Base-by-base conservation (phyloP, 1,140 invertebrate genomes). In the Drosophila obscura region DNA sequence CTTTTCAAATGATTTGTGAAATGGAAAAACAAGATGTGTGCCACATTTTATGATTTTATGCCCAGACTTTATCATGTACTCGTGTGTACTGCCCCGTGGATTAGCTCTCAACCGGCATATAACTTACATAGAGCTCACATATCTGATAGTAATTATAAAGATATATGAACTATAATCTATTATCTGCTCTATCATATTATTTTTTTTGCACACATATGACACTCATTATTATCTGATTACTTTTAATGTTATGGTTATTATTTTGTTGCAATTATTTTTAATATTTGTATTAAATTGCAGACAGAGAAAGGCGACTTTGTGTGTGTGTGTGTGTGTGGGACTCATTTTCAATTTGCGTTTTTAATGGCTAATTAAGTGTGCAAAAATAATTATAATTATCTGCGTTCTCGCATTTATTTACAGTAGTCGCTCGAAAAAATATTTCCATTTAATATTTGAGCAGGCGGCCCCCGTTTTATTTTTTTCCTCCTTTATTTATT, bases 331-430 rank as follows among this genome's bases (percentile, higher is more conserved):
- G 4, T 15, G 49, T 13, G 26, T 15, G 65, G n/a, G 43, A 48
- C 22, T 43, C 72, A 79, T 73, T 87, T 87, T 87, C 82, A 83
- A 87, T 87, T 88, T 80, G 65, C 71, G 62, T 88, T 88, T 80
- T 88, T 88, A 88, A 88, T 88, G 83, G 69, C 83, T 88, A 88
- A 88, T 88, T 88, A 88, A 88, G 83, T 88, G 83, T 89, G 80
- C 83, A 66, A 80, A 79, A 85, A 85, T 87, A 85, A 85, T 87
- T 87, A 88, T 88, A 79, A 88, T 88, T 88, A 88, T 88, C 76
- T 88, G 48, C 48, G 3, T 11, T 35, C 31, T 39, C 44, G 61
- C 60, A 73, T 66, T 77, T 75, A 68, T 73, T 58, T 63, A 71
- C 73, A 68, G 78, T 73, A 77, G 76, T 78, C 64, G 74, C 28